phyloP scores from a whole-genome alignment of 2,113 vertebrate species.

The Nothoprocta perdicaria region DNA sequence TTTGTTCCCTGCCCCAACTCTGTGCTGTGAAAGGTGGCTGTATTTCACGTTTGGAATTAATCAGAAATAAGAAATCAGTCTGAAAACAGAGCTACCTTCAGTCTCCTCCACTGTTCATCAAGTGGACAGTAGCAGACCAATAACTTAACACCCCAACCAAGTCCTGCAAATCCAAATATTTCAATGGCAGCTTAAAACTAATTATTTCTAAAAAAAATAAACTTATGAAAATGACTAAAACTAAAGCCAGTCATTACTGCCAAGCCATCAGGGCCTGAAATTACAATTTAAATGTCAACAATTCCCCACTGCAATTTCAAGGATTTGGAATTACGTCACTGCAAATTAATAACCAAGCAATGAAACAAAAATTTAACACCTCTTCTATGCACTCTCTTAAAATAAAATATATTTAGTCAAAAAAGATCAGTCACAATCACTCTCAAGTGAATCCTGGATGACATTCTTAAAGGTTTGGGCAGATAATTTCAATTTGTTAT shows the following conservation, averaged over 20 bases:
- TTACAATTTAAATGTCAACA: neutral
- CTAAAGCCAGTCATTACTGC: neutral
- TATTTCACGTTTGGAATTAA: neutral
- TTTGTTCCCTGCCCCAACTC: neutral
- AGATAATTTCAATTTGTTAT: neutral
- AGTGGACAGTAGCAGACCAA: neutral
- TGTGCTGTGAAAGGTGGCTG: neutral
- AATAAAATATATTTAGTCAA: neutral
- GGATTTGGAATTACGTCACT: constrained; percentile 2
- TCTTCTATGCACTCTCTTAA: neutral
- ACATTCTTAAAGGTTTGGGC: neutral
- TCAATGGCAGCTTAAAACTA: neutral
- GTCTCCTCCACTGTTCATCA: neutral
- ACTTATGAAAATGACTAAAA: neutral
- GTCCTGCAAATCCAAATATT: neutral
- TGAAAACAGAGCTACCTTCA: neutral
- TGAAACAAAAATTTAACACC: neutral
- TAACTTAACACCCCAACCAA: neutral
- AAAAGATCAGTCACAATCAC: neutral
- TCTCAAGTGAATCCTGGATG: neutral
- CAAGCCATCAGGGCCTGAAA: neutral
- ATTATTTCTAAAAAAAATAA: neutral
- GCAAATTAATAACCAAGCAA: neutral
- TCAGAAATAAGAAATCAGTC: neutral
- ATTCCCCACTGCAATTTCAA: neutral